Conservation (phyloP, 2,888 invertebrate species). For the Onthophagus sagittarius region DNA sequence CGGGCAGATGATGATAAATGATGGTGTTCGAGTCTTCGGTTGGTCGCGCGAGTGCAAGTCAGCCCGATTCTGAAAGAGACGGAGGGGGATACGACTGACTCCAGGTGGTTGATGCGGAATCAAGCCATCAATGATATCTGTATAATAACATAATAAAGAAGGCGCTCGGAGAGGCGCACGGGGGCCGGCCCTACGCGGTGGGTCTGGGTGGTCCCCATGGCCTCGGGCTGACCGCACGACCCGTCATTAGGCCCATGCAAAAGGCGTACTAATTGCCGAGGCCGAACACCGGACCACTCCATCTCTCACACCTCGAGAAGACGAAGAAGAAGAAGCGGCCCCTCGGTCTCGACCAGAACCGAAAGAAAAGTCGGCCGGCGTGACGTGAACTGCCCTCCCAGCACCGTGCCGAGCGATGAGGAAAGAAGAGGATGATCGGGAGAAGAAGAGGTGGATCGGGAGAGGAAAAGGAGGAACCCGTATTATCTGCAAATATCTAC, state of each 20-base stretch:
- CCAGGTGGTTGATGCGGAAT: conserved; percentile 42
- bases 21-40: conserved; percentile 28
- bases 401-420: not conserved
- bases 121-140: conserved; percentile 43
- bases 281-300: conserved; percentile 46
- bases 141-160: conserved; percentile 45
- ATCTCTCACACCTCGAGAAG: conserved; percentile 42
- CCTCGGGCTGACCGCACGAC: conserved; percentile 46
- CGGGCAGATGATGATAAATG: conserved; percentile 29
- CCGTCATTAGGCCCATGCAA: conserved; percentile 52
- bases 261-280: conserved; percentile 51
- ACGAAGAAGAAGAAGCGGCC: not conserved
- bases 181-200: conserved; percentile 37
- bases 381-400: not conserved
- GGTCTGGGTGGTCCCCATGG: conserved; percentile 47
- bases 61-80: conserved; percentile 25
- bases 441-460: not conserved
- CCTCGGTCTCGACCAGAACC: not conserved
- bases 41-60: conserved; percentile 40
- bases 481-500: not conserved
- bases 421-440: not conserved
- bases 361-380: not conserved
- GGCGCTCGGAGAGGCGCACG: conserved; percentile 31
- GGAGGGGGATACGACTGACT: conserved; percentile 25
- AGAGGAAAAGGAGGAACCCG: not conserved